phyloP scores from a whole-genome alignment of 2,888 invertebrate species.

The Acrocera orbiculus region DNA sequence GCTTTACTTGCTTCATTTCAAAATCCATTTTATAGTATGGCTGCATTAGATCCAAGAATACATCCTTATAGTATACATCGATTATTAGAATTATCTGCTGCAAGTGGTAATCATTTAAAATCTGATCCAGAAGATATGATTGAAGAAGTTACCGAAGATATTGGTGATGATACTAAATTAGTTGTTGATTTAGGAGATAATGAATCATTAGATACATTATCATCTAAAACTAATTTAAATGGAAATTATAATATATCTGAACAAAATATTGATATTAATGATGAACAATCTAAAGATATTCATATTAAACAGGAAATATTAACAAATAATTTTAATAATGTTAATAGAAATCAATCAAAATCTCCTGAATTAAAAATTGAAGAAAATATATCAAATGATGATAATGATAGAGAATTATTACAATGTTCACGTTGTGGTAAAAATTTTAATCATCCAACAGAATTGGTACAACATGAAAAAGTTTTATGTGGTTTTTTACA shows the following conservation, averaged over 20 bases:
- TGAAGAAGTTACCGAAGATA: conserved; percentile 43
- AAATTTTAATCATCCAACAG: conserved; percentile 39
- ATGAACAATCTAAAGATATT: conserved; percentile 7
- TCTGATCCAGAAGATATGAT: conserved; percentile 41
- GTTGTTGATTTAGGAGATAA: conserved; percentile 48
- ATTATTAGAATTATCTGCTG: conserved; percentile 27
- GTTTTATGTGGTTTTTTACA: conserved; percentile 39
- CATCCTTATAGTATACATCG: conserved; percentile 29
- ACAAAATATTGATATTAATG: conserved; percentile 9
- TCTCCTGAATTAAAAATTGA: conserved; percentile 14
- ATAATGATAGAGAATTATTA: conserved; percentile 24
- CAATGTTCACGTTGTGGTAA: conserved; percentile 42
- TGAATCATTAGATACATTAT: conserved; percentile 27
- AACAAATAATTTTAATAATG: conserved; percentile 26
- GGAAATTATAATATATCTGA: conserved; percentile 11
- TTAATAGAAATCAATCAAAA: conserved; percentile 25
- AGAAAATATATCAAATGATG: conserved; percentile 8
- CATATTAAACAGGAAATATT: conserved; percentile 3
- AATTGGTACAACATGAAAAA: conserved; percentile 56
- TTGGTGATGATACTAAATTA: conserved; percentile 39
- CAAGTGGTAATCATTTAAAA: conserved; percentile 18
- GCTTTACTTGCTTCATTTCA: conserved; percentile 35
- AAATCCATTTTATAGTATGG: conserved; percentile 28
- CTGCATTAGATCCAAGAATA: conserved; percentile 25
- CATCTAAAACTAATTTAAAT: conserved; percentile 48